Conservation (phyloP, 2,888 invertebrate species). For the Dynastes maya region DNA sequence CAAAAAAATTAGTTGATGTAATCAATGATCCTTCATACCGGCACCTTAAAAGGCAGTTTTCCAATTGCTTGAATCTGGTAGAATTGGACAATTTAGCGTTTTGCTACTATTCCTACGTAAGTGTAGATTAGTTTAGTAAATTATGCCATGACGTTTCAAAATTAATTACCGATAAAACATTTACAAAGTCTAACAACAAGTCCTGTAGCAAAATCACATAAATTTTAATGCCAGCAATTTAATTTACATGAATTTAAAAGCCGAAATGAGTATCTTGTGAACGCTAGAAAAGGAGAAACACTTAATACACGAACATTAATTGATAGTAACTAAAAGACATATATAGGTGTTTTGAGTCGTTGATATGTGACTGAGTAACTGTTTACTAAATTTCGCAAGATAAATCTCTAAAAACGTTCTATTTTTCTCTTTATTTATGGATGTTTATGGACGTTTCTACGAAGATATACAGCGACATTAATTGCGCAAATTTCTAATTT, state of each 20-base stretch:
- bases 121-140: not conserved
- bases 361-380: slow-evolving; percentile 41
- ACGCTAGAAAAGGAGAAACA: slow-evolving; percentile 29
- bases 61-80: not conserved
- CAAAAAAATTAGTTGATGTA: too few relatives aligned
- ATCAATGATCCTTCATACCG: too few relatives aligned
- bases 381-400: slow-evolving; percentile 45
- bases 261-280: slow-evolving; percentile 16
- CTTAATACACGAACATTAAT: slow-evolving; percentile 31
- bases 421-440: slow-evolving; percentile 42
- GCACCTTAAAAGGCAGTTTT: too few relatives aligned
- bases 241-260: slow-evolving; percentile 48
- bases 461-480: slow-evolving; percentile 46
- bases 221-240: slow-evolving; percentile 43
- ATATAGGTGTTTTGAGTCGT: slow-evolving; percentile 38
- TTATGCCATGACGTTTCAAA: slow-evolving; percentile 12
- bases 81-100: too few relatives aligned
- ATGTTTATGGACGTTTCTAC: slow-evolving; percentile 35
- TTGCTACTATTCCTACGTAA: too few relatives aligned
- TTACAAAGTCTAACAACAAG: slow-evolving; percentile 35
- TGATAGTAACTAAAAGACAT: slow-evolving; percentile 37
- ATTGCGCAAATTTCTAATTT: slow-evolving; percentile 45
- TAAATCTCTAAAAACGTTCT: slow-evolving; percentile 45
- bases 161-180: slow-evolving; percentile 27
- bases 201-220: slow-evolving; percentile 34